These are phyloP conservation scores for Sphaeramia orbicularis DNA, from an alignment of 2,797 vertebrate genomes.

Conservation along the genomic window DNA sequence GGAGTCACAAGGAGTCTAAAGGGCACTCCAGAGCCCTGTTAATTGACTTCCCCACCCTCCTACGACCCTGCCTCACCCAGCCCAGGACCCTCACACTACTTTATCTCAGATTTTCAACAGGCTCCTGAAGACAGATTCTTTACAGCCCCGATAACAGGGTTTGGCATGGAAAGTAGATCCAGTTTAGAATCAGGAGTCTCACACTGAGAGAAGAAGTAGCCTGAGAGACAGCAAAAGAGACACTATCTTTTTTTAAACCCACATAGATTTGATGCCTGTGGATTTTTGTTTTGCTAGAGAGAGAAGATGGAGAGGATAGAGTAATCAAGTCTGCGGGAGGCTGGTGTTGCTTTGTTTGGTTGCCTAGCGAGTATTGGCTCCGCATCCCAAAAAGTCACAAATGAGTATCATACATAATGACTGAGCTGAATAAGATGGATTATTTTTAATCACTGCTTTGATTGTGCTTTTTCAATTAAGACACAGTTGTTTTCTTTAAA, in stretches of 20 bases:
- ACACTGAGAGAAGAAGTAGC: constrained; percentile 13
- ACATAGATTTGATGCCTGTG: constrained; percentile 2
- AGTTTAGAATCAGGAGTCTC: constrained; percentile 16
- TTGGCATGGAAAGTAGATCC: constrained; percentile 42
- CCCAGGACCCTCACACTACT: constrained; percentile 33
- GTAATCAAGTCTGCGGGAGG: constrained; percentile 31
- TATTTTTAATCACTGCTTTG: constrained; percentile 39
- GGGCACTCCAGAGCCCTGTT: constrained; percentile 61
- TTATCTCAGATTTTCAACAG: constrained; percentile 67
- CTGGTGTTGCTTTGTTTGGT: constrained; percentile 46
- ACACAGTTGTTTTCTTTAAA: too few species aligned
- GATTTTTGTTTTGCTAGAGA: constrained; percentile 1
- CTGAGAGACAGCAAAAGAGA: neutral
- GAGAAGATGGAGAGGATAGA: constrained; percentile 6
- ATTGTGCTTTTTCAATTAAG: neutral
- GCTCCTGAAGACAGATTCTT: constrained; percentile 33
- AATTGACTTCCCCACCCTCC: constrained; percentile 42
- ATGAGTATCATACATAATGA: constrained; percentile 43
- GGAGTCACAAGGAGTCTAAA: constrained; percentile 77
- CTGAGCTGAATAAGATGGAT: constrained; percentile 13
- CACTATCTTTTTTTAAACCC: constrained; percentile 21
- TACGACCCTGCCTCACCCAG: constrained; percentile 7
- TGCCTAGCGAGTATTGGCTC: constrained; percentile 37
- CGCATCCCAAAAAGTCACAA: constrained; percentile 8
- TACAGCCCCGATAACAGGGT: constrained; percentile 50